Percentiles rank a stretch among this genome's conserved stretches.
phyloP scores from a whole-genome alignment of 1,140 invertebrate species.

The Trichoplusia ni region DNA sequence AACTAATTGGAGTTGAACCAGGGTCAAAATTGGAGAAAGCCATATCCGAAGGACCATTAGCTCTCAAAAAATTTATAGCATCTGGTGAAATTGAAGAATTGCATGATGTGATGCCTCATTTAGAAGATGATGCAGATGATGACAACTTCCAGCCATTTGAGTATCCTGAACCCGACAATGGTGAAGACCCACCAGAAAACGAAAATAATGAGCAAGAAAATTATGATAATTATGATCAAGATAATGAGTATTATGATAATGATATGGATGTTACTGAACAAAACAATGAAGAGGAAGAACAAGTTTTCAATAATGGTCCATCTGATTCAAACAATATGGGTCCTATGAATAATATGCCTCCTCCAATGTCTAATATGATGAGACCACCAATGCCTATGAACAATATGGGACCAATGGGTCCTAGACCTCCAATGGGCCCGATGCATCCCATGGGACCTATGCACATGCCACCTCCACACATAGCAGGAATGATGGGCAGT shows the following conservation, averaged over 20 bases:
- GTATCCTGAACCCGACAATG: slow-evolving; percentile 64
- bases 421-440: slow-evolving; percentile 44
- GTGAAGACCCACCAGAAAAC: slow-evolving; percentile 43
- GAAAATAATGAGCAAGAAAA: slow-evolving; percentile 51
- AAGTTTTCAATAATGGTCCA: slow-evolving; percentile 64
- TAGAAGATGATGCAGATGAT: slow-evolving; percentile 84
- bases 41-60: slow-evolving; percentile 88
- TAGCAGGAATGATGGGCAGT: slow-evolving; percentile 13
- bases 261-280: slow-evolving; percentile 56
- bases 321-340: slow-evolving; percentile 54
- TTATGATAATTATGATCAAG: slow-evolving; percentile 60
- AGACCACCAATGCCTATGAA: slow-evolving; percentile 52
- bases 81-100: slow-evolving; percentile 90
- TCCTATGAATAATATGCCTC: slow-evolving; percentile 57
- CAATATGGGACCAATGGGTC: slow-evolving; percentile 47
- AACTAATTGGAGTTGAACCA: slow-evolving; percentile 88
- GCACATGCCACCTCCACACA: slow-evolving; percentile 43
- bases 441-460: slow-evolving; percentile 41
- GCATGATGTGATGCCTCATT: slow-evolving; percentile 86
- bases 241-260: slow-evolving; percentile 61
- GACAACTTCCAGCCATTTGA: slow-evolving; percentile 72
- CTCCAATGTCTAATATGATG: slow-evolving; percentile 58
- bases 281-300: slow-evolving; percentile 51
- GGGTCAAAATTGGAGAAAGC: slow-evolving; percentile 88
- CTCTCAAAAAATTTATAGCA: slow-evolving; percentile 88